Evolutionary conservation across 2,888 invertebrate species (phyloP), one percentile per base, ranked within the genome.

Genomic region (Meteorus colon): DNA sequence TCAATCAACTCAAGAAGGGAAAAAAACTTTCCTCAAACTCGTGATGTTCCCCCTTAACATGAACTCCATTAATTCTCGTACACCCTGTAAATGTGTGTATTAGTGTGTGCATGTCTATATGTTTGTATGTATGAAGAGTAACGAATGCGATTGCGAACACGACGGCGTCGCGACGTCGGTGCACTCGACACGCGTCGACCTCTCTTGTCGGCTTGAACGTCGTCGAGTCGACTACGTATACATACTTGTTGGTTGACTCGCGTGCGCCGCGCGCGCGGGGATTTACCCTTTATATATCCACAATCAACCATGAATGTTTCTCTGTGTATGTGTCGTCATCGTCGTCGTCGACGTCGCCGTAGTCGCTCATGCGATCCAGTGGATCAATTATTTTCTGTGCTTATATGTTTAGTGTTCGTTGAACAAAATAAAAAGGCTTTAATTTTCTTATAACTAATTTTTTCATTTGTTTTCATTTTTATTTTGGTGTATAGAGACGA

Each of bases 131-230:
- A 71, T 70, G 60, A 60, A 71, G 59, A 73, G 66, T 48, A 45
- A 48, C 63, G 63, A 63, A 71, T 63, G 62, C 60, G 63, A 73
- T 72, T 72, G 71, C 75, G 41, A 74, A 69, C 37, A 55, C 70
- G 76, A 51, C 76, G 76, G 76, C 76, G 76, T 76, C 76, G 76
- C 76, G 76, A 76, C 76, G 76, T 76, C 73, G 72, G 76, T 73
- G 68, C 72, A 73, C 73, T 76, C 72, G 76, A 68, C 76, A 71
- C 55, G 75, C 71, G 70, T 66, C 71, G 69, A 75, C 70, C 66
- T 73, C 68, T 76, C 73, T 62, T 68, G 63, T 68, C 60, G 67
- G 59, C 68, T 72, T 73, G 37, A 76, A 72, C 68, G 69, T 69
- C 62, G 62, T 68, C 74, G 34, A 66, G 73, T 66, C 45, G 59